phyloP scores from a whole-genome alignment of 2,888 invertebrate genomes.

The Cetonia aurata region DNA sequence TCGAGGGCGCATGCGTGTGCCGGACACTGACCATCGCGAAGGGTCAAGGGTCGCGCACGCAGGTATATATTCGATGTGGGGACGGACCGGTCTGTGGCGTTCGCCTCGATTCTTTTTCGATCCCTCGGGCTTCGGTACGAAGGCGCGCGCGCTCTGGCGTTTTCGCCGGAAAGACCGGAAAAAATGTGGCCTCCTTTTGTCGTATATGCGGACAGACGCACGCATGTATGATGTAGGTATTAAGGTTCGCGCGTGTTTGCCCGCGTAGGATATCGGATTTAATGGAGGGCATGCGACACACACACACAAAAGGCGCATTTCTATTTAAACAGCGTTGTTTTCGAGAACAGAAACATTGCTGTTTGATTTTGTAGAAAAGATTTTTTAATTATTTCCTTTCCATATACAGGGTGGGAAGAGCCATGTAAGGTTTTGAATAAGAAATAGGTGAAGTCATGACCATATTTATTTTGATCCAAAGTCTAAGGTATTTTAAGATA shows the following conservation, averaged over 20 bases:
- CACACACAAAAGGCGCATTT: conserved; percentile 14
- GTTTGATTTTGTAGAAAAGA: too few species aligned
- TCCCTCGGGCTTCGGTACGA: neutral
- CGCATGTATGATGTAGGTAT: neutral
- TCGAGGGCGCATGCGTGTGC: conserved; percentile 59
- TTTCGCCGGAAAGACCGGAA: conserved; percentile 22
- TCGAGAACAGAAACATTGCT: too few species aligned
- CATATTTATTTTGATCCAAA: too few species aligned
- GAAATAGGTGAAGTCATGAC: too few species aligned
- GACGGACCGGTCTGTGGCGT: conserved; percentile 44
- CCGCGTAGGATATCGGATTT: conserved; percentile 14
- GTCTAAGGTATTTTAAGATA: too few species aligned
- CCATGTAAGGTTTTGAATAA: too few species aligned
- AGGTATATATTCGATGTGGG: conserved; percentile 54
- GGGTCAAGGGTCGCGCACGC: conserved; percentile 61
- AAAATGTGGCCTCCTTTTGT: conserved; percentile 34
- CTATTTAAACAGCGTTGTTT: too few species aligned
- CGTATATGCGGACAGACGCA: neutral
- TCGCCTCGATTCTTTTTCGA: conserved; percentile 24
- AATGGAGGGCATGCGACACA: conserved; percentile 22
- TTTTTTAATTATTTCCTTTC: too few species aligned
- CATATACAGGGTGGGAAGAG: too few species aligned
- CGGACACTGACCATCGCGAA: conserved; percentile 63
- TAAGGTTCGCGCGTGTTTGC: conserved; percentile 16
- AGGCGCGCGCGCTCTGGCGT: neutral